A percentile compares a stretch with the other conserved stretches of the same genome.
Conservation (phyloP, 2,888 invertebrate species). For the Ennomos quercinarius region DNA sequence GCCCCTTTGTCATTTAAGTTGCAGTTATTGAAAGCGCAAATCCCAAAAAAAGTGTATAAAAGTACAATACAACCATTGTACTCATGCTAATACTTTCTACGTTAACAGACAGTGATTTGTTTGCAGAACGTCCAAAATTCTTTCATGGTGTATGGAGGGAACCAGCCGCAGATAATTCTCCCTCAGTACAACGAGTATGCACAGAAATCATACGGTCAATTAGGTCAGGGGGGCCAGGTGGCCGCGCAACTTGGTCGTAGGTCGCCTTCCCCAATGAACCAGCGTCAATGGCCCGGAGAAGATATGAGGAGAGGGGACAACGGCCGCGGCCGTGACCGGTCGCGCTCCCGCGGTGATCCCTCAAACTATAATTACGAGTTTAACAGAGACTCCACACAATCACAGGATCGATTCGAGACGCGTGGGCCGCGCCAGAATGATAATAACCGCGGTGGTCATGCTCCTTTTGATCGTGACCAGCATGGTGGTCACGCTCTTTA, state of each 20-base stretch:
- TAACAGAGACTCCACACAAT: neutral
- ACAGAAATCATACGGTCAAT: conserved; percentile 1
- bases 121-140: conserved; percentile 36
- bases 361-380: too few species aligned
- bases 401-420: neutral
- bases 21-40: too few species aligned
- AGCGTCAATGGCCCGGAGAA: too few species aligned
- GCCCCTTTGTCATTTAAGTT: too few species aligned
- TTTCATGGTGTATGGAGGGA: conserved; percentile 25
- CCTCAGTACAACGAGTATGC: conserved; percentile 13
- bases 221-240: neutral
- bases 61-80: too few species aligned
- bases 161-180: conserved; percentile 7
- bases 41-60: too few species aligned
- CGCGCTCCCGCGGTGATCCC: too few species aligned
- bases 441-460: neutral
- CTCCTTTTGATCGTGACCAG: neutral
- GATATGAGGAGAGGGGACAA: too few species aligned
- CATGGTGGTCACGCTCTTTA: too few species aligned
- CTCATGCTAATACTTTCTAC: neutral
- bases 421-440: neutral
- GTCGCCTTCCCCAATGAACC: too few species aligned
- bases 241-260: neutral
- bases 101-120: conserved; percentile 25
- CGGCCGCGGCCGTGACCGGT: too few species aligned